Evolutionary conservation across 2,888 invertebrate genomes (phyloP).

Genomic region (Pegoplata infirma): DNA sequence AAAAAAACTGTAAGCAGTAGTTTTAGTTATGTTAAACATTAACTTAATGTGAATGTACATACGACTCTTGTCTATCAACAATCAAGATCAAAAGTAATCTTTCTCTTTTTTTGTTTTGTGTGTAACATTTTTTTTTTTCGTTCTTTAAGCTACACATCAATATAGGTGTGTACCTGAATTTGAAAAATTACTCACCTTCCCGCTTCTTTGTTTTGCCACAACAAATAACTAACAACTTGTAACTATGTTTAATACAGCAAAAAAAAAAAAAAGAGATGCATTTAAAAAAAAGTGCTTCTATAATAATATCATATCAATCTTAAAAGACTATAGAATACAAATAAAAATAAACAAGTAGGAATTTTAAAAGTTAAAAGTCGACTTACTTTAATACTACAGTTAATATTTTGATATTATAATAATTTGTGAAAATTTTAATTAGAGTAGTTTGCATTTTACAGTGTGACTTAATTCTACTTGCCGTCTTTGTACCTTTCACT

Average conservation of each 20-base stretch:
- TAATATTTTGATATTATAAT: no score
- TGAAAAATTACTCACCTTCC: not conserved
- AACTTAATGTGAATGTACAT: not conserved
- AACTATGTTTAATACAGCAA: not conserved
- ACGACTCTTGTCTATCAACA: not conserved
- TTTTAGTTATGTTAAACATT: not conserved
- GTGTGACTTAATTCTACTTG: no score
- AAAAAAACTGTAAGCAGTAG: not conserved
- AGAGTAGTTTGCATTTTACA: no score
- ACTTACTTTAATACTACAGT: no score
- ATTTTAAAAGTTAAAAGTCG: not conserved
- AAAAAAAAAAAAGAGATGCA: no score
- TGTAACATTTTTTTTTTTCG: not conserved
- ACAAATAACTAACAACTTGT: constrained; percentile 7
- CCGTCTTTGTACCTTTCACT: no score
- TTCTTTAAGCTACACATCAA: not conserved
- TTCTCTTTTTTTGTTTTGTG: not conserved
- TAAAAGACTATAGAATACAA: constrained; percentile 17
- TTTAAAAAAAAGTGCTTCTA: constrained; percentile 29
- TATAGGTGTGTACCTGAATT: constrained; percentile 13
- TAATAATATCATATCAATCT: constrained; percentile 47
- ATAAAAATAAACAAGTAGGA: constrained; percentile 23
- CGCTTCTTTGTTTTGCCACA: not conserved
- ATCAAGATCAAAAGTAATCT: not conserved
- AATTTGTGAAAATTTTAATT: no score